phyloP scores from a whole-genome alignment of 2,888 invertebrate genomes.

The Herminia tarsipennalis region DNA sequence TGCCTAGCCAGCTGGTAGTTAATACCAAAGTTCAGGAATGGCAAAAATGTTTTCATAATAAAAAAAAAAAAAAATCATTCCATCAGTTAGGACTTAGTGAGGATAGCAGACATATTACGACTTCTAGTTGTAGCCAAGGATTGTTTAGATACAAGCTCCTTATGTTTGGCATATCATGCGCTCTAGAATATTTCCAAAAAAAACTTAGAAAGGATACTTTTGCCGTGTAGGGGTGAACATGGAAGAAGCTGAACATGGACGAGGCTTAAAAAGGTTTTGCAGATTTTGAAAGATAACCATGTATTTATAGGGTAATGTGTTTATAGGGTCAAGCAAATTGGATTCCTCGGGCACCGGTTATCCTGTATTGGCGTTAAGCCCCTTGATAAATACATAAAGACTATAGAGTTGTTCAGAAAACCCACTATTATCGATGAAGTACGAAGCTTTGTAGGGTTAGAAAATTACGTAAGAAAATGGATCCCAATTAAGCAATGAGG shows the following conservation, averaged over 20 bases:
- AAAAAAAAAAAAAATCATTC: slow-evolving; percentile 41
- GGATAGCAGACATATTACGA: too few species aligned
- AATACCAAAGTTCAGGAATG: slow-evolving; percentile 37
- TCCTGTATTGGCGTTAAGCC: background rate
- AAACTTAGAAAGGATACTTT: slow-evolving; percentile 34
- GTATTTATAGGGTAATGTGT: too few species aligned
- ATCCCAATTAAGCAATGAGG: background rate
- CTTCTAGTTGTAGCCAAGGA: too few species aligned
- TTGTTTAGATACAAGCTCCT: too few species aligned
- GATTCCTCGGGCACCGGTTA: slow-evolving; percentile 5
- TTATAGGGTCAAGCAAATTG: background rate
- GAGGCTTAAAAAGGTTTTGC: background rate
- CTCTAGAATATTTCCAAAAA: too few species aligned
- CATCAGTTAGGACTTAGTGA: slow-evolving; percentile 36
- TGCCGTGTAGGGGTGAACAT: slow-evolving; percentile 29
- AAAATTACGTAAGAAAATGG: slow-evolving; percentile 19
- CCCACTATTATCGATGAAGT: slow-evolving; percentile 35
- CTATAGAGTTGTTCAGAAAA: slow-evolving; percentile 11
- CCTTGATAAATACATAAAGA: slow-evolving; percentile 3
- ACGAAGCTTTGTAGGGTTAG: slow-evolving; percentile 44
- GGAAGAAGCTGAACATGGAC: slow-evolving; percentile 9
- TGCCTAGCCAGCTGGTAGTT: slow-evolving; percentile 43
- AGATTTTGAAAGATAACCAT: too few species aligned
- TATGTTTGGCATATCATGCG: too few species aligned
- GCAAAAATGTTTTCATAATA: slow-evolving; percentile 30